Evolutionary conservation across 1,140 invertebrate genomes (phyloP).

Genomic region (Goniozus legneri): DNA sequence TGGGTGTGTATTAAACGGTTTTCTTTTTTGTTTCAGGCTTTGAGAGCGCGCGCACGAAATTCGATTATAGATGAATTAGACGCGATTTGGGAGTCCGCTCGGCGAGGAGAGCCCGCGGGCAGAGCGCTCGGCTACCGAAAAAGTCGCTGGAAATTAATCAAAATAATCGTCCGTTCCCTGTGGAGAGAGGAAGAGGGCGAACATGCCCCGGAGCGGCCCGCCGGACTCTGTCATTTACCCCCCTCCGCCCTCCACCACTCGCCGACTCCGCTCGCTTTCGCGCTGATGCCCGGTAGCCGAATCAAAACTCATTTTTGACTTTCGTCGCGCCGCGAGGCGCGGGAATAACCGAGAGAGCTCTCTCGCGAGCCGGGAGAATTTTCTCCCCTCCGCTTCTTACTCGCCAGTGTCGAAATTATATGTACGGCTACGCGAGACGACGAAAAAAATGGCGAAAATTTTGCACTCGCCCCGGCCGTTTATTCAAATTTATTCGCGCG

Average conservation of each 20-base stretch:
- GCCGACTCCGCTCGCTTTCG: constrained; percentile 1
- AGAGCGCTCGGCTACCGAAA: constrained; percentile 40
- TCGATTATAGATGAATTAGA: constrained; percentile 19
- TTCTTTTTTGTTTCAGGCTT: no score
- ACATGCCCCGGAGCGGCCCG: constrained; percentile 34
- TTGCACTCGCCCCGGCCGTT: no score
- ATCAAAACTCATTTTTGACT: background rate
- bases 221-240: constrained; percentile 45
- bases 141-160: constrained; percentile 45
- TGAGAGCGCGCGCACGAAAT: constrained; percentile 19
- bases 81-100: constrained; percentile 24
- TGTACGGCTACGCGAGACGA: no score
- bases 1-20: no score
- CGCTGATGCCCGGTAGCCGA: constrained; percentile 1
- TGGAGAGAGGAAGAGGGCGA: no score
- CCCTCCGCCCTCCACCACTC: constrained; percentile 32
- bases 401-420: no score
- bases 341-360: no score
- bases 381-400: no score
- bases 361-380: no score
- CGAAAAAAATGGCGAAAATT: no score
- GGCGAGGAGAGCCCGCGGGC: constrained; percentile 32
- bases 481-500: no score
- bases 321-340: no score
- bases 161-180: constrained; percentile 40